These are phyloP conservation scores for Drosophila nigromelanica DNA, from an alignment of 1,140 invertebrate species.

Conservation along the genomic window DNA sequence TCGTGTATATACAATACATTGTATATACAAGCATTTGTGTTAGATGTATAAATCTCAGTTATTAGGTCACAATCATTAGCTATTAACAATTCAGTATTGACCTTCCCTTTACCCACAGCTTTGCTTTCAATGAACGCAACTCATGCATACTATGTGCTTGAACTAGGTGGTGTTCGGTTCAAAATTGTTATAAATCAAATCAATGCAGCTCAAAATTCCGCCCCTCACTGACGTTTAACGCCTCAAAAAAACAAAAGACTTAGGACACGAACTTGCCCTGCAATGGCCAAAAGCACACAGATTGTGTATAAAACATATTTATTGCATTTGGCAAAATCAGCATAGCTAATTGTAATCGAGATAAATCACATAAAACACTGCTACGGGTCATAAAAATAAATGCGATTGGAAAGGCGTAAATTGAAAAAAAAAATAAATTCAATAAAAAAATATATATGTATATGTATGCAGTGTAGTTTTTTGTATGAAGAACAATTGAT, in stretches of 20 bases:
- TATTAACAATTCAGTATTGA: conserved; percentile 12
- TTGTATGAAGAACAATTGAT: conserved; percentile 38
- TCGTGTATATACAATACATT: neutral
- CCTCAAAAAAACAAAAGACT: conserved; percentile 68
- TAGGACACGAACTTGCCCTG: conserved; percentile 72
- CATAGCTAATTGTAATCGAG: conserved; percentile 68
- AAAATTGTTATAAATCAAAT: conserved; percentile 40
- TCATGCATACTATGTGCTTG: conserved; percentile 9
- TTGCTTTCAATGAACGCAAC: conserved; percentile 22
- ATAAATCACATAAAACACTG: conserved; percentile 61
- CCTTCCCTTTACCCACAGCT: conserved; percentile 26
- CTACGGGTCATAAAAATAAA: conserved; percentile 51
- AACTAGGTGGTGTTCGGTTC: conserved; percentile 15
- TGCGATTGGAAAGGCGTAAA: conserved; percentile 66
- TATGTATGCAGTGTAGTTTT: conserved; percentile 15
- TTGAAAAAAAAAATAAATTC: conserved; percentile 42
- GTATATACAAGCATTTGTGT: neutral
- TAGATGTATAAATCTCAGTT: neutral
- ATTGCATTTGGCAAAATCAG: conserved; percentile 57
- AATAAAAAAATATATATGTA: conserved; percentile 26
- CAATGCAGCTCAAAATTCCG: conserved; percentile 27
- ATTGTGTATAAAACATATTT: conserved; percentile 65
- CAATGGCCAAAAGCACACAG: conserved; percentile 26
- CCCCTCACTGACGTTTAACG: conserved; percentile 18
- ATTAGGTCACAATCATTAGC: conserved; percentile 10